phyloP scores from a whole-genome alignment of 2,113 vertebrate genomes.

The Notarius lentiginosus region DNA sequence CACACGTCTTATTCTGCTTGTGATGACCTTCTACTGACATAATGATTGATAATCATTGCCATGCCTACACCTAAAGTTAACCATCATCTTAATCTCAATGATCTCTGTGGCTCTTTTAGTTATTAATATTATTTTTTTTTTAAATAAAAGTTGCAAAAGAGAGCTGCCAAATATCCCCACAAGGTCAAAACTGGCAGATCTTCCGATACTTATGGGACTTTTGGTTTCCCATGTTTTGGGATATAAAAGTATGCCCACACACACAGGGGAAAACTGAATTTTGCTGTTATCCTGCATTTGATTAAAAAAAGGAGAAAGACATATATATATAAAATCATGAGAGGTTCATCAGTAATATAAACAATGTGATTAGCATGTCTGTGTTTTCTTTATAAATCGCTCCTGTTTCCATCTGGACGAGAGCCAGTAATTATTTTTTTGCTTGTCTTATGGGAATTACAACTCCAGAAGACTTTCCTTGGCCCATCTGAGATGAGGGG shows the following conservation, averaged over 20 bases:
- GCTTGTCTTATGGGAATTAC: conserved; percentile 38
- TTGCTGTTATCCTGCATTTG: not conserved
- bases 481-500: conserved; percentile 16
- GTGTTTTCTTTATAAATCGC: conserved; percentile 20
- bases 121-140: not conserved
- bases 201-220: not conserved
- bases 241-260: not conserved
- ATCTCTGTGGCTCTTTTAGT: not conserved
- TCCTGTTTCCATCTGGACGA: conserved; percentile 39
- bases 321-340: conserved; percentile 34
- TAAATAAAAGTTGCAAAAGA: not conserved
- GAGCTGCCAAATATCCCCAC: not conserved
- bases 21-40: not conserved
- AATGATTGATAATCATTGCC: not conserved
- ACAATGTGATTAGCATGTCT: conserved; percentile 34
- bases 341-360: conserved; percentile 46
- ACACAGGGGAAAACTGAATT: not conserved
- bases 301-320: conserved; percentile 10
- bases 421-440: conserved; percentile 26
- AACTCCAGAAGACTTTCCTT: conserved; percentile 15
- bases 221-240: not conserved
- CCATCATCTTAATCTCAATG: not conserved
- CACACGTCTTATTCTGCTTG: not conserved
- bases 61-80: not conserved
- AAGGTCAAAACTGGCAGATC: not conserved